Base-by-base conservation (phyloP, 2,113 vertebrate genomes). In the Microtus ochrogaster region DNA sequence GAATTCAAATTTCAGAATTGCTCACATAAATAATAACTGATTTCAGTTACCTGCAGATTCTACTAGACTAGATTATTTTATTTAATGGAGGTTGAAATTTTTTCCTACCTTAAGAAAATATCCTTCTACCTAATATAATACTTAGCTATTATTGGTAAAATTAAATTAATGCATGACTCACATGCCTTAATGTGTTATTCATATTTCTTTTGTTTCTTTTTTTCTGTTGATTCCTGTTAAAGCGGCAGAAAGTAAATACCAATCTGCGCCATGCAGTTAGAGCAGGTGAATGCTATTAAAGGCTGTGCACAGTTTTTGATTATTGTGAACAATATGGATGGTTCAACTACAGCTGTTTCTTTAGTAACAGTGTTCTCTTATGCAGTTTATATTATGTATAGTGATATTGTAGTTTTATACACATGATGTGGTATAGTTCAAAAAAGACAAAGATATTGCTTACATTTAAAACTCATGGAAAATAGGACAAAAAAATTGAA, bases 321-420 rank as follows among this genome's bases (percentile, higher is more conserved):
- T 97, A 92, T 94, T 96, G 61, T 89, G 95, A 97, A 97, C 93
- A n/a, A n/a, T n/a, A 63, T 72, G 52, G 39, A 88, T 95, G 86
- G 77, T 84, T 95, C 92, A 98, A 95, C 91, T 94, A 91, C 87
- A 92, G 92, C 95, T 94, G 77, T 96, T 91, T 98, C 90, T 92
- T 97, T 79, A 94, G 91, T 94, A 92, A 58, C 65, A 14, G 52
- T 87, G 81, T 82, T 85, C n/a, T 55, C 24, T 94, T 94, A 74
- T 92, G 55, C 65, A 86, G 61, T 70, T 94, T 97, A 89, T 88
- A 89, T 94, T 86, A 86, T 92, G n/a, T 70, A 74, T 78, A 94
- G 87, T 85, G 61, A 88, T 93, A 96, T 90, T 95, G 30, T 93
- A 89, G 44, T 94, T 96, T 92, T 21, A 78, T 89, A 78, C 68